Percentiles rank a stretch among this genome's conserved stretches.
Conservation (phyloP, 1,140 invertebrate genomes). For the Drosophila gunungcola region DNA sequence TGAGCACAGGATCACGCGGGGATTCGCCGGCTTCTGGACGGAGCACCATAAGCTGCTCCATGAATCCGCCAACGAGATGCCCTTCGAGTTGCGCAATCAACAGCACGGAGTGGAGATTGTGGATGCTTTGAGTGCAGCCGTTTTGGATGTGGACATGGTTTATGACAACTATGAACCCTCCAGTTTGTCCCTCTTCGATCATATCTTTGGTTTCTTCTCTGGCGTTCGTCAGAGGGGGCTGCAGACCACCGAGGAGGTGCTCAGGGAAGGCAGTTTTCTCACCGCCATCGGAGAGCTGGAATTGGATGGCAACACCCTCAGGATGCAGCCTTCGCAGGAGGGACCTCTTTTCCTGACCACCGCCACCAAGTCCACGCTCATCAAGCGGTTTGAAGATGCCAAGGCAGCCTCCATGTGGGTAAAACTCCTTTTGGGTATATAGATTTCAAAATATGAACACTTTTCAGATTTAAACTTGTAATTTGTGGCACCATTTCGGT, state of each 20-base stretch:
- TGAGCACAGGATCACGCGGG: slow-evolving; percentile 91
- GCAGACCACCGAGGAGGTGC: slow-evolving; percentile 92
- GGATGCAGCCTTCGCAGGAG: slow-evolving; percentile 88
- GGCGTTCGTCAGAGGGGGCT: slow-evolving; percentile 90
- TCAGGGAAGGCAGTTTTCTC: slow-evolving; percentile 90
- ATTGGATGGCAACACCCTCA: slow-evolving; percentile 86
- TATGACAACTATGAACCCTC: slow-evolving; percentile 91
- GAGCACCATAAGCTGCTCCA: slow-evolving; percentile 90
- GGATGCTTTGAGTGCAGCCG: slow-evolving; percentile 90
- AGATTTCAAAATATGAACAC: background rate
- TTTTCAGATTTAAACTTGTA: slow-evolving; percentile 82
- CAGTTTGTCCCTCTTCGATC: slow-evolving; percentile 89
- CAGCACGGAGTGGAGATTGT: slow-evolving; percentile 88
- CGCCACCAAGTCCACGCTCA: slow-evolving; percentile 88
- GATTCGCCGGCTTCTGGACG: slow-evolving; percentile 91
- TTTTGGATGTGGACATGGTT: slow-evolving; percentile 91
- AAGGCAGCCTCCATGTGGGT: slow-evolving; percentile 84
- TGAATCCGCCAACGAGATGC: slow-evolving; percentile 90
- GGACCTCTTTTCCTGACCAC: slow-evolving; percentile 91
- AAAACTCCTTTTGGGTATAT: no score
- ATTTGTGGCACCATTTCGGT: slow-evolving; percentile 89
- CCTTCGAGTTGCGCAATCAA: slow-evolving; percentile 89
- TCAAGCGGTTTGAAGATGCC: slow-evolving; percentile 89
- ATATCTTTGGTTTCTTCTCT: slow-evolving; percentile 92
- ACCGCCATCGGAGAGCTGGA: slow-evolving; percentile 91